phyloP scores from a whole-genome alignment of 2,888 invertebrate species.

The Danaus chrysippus region DNA sequence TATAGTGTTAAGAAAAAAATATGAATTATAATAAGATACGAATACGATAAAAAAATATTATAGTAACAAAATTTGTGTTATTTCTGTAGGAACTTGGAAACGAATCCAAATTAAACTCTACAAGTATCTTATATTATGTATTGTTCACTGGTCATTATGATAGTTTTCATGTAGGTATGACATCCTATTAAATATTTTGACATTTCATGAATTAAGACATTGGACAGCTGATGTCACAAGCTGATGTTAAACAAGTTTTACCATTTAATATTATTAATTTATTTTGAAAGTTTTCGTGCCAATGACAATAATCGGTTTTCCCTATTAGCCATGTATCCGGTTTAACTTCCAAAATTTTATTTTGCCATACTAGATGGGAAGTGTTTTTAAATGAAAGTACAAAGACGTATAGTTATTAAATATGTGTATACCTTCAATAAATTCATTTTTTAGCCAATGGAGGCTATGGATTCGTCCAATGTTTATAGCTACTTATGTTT shows the following conservation, averaged over 20 bases:
- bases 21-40: too few species aligned
- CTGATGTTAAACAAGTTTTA: slow-evolving; percentile 2
- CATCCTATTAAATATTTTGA: not conserved
- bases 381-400: slow-evolving; percentile 1
- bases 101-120: too few species aligned
- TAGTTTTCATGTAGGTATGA: not conserved
- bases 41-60: too few species aligned
- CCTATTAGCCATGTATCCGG: not conserved
- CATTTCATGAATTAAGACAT: not conserved
- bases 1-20: too few species aligned
- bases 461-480: slow-evolving; percentile 94
- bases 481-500: slow-evolving; percentile 87
- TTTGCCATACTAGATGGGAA: not conserved
- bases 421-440: slow-evolving; percentile 63
- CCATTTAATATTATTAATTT: not conserved
- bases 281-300: not conserved
- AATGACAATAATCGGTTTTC: slow-evolving; percentile 1
- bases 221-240: not conserved
- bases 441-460: slow-evolving; percentile 81
- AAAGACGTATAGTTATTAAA: slow-evolving; percentile 31
- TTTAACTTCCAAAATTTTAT: slow-evolving; percentile 2
- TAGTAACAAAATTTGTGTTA: too few species aligned
- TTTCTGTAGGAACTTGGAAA: too few species aligned
- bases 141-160: too few species aligned
- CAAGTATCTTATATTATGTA: too few species aligned